Conservation (phyloP, 2,888 invertebrate genomes). For the Drosophila eohydei region DNA sequence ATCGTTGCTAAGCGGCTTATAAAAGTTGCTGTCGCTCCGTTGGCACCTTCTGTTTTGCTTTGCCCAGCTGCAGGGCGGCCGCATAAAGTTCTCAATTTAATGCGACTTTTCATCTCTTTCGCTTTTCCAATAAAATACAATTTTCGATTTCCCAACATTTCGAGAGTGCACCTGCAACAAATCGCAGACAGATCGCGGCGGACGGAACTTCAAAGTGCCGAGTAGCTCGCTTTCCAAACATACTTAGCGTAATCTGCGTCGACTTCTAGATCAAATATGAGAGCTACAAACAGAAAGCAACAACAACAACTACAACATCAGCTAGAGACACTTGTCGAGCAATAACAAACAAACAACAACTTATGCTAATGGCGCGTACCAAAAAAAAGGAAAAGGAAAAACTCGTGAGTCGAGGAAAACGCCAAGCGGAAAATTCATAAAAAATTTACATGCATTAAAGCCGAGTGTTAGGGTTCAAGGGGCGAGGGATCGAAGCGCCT, state of each 20-base stretch:
- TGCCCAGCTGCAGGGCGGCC: constrained; percentile 16
- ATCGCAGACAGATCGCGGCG: constrained; percentile 22
- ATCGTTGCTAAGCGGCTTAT: constrained; percentile 58
- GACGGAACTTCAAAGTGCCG: constrained; percentile 47
- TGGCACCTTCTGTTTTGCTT: constrained; percentile 53
- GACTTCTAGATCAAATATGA: constrained; percentile 36
- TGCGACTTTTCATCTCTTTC: constrained; percentile 15
- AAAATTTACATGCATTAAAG: constrained; percentile 66
- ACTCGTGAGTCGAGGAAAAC: constrained; percentile 5
- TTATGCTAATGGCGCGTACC: constrained; percentile 80
- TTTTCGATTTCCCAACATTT: constrained; percentile 32
- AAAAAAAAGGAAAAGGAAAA: constrained; percentile 26
- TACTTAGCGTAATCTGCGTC: constrained; percentile 61
- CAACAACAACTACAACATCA: background rate
- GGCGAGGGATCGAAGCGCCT: constrained; percentile 5
- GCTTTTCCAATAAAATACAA: constrained; percentile 21
- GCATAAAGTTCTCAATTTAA: constrained; percentile 58
- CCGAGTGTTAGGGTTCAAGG: constrained; percentile 40
- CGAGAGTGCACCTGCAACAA: constrained; percentile 39
- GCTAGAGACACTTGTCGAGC: constrained; percentile 69
- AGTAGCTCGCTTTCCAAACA: constrained; percentile 67
- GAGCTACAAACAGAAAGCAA: background rate
- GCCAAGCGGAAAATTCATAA: constrained; percentile 65
- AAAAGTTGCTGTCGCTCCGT: constrained; percentile 40
- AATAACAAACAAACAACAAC: constrained; percentile 43